Base-by-base conservation (phyloP, 2,888 invertebrate genomes). In the Scaptodrosophila latifasciaeformis region DNA sequence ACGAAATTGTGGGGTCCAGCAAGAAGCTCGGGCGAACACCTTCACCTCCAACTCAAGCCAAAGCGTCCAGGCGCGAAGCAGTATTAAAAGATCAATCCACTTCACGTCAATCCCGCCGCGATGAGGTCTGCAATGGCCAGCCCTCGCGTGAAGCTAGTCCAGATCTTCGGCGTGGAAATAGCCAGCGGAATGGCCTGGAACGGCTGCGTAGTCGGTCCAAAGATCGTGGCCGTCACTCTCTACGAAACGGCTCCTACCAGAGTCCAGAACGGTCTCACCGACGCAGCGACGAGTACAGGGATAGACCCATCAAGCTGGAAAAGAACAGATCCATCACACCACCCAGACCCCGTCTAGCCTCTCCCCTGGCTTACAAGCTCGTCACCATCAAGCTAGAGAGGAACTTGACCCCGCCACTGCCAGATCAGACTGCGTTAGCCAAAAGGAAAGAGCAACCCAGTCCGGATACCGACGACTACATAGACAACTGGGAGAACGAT, bases 401-500 rank as follows among this genome's bases (percentile, higher is more conserved):
- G 0, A 48, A 64, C 35, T 10, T 18, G 6, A 72, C 79, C 12
- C 72, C 79, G 2, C 66, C 67, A 0, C 15, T 43, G 19, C 34
- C 42, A 5, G 40, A 47, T 7, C 2, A 4, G 37, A 27, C 10
- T 19, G 24, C 7, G 27, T 40, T 42, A 37, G 1, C 12, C 37
- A 29, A 9, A 6, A 50, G 61, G n/a, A 47, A 63, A 27, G 61
- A 67, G 45, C 69, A 81, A n/a, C 72, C 79, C 5, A 86, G 86
- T 54, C 86, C 86, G 0, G 85, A 86, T 46, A 86, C 86, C 0
- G 86, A 86, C 62, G 86, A 86, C 54, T 86, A 86, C 40, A 83
- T 85, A 50, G 85, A 85, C 48, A 86, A 85, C 55, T 86, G 86
- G 86, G 86, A 86, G 60, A 85, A 84, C 39, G 86, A 85, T 34